Conservation (phyloP, 92 coral and sea anemone genomes). For the Bergia puertoricense region DNA sequence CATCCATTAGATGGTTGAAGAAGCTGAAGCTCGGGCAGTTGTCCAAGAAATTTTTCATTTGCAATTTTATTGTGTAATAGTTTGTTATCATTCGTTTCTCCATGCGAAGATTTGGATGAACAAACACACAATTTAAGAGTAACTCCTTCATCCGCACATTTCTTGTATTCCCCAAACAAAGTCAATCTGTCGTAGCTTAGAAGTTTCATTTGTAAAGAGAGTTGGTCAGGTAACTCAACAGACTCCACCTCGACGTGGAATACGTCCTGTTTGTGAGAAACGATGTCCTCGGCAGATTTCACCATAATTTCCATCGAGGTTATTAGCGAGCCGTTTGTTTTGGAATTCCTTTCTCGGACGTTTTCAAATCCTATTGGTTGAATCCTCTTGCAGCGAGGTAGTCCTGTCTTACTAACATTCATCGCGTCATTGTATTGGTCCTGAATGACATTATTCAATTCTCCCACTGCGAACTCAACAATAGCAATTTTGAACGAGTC, state of each 20-base stretch:
- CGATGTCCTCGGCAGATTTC: conserved; percentile 46
- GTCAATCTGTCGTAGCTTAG: conserved; percentile 69
- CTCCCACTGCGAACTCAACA: conserved; percentile 87
- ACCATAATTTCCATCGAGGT: background rate
- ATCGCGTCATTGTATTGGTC: conserved; percentile 19
- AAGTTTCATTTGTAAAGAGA: conserved; percentile 65
- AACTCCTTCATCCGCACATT: conserved; percentile 76
- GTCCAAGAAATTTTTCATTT: background rate
- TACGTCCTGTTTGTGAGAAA: conserved; percentile 46
- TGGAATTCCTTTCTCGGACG: conserved; percentile 71
- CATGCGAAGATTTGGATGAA: conserved; percentile 35
- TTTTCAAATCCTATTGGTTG: conserved; percentile 64
- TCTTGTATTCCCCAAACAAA: conserved; percentile 58
- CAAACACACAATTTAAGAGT: conserved; percentile 72
- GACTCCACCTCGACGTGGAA: conserved; percentile 66
- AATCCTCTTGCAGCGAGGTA: conserved; percentile 63
- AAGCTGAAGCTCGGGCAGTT: background rate
- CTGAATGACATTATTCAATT: conserved; percentile 67
- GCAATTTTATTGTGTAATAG: background rate
- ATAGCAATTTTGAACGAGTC: conserved; percentile 62
- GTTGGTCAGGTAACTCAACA: conserved; percentile 33
- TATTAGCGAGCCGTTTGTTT: conserved; percentile 35
- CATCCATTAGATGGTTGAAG: conserved; percentile 21
- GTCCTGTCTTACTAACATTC: conserved; percentile 10
- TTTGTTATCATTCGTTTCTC: background rate